Conservation (phyloP, 2,888 invertebrate species). For the Hypolimnas misippus region DNA sequence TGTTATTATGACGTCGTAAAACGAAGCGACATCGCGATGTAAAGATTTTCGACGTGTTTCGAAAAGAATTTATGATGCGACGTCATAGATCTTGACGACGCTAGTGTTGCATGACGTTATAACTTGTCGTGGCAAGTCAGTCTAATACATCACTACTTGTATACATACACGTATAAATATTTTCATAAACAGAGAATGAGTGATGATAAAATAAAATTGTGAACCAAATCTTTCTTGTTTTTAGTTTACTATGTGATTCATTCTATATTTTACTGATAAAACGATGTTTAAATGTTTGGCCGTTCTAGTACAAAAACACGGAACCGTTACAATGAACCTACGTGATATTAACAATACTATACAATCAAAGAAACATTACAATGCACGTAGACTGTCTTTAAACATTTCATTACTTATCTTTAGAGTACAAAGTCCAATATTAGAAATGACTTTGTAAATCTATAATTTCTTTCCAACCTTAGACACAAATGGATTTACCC, state of each 20-base stretch:
- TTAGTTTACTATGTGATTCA: slow-evolving; percentile 5
- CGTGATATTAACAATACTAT: slow-evolving; percentile 13
- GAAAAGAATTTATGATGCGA: too few species aligned
- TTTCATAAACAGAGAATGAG: neutral
- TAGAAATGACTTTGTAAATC: neutral
- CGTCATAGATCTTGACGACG: too few species aligned
- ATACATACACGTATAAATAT: neutral
- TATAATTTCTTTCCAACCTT: neutral
- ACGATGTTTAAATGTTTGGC: slow-evolving; percentile 1
- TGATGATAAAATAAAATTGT: neutral
- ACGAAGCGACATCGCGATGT: too few species aligned
- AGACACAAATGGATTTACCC: too few species aligned
- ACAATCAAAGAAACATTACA: slow-evolving; percentile 5
- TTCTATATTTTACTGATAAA: neutral
- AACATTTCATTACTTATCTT: neutral
- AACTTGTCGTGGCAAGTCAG: too few species aligned
- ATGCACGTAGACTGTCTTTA: slow-evolving; percentile 9
- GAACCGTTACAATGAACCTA: slow-evolving; percentile 16
- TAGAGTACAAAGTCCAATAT: neutral
- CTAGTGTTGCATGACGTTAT: too few species aligned
- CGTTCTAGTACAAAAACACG: slow-evolving; percentile 10
- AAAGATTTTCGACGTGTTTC: too few species aligned
- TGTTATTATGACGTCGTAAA: too few species aligned
- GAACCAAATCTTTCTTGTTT: neutral
- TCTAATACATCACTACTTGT: neutral